Percentiles rank a stretch among this genome's conserved stretches.
These are phyloP conservation scores for Trachelus iudaicus DNA, from an alignment of 2,888 invertebrate genomes.

Conservation along the genomic window DNA sequence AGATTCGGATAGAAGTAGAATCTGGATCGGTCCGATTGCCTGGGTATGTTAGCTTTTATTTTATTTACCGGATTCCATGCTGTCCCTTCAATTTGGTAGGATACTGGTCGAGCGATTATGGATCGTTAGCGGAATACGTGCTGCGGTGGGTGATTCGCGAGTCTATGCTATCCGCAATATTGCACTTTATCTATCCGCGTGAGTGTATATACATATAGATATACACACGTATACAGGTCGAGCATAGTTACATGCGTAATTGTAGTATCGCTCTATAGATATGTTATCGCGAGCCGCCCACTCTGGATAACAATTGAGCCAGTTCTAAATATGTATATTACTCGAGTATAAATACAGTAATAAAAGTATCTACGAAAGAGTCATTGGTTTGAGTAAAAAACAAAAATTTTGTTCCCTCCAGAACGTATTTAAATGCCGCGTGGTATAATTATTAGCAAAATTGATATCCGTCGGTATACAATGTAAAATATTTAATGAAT, in stretches of 20 bases:
- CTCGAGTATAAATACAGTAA: not conserved
- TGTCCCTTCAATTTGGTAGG: not conserved
- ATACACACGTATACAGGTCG: not conserved
- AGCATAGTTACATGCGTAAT: not conserved
- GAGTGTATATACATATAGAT: slow-evolving; percentile 19
- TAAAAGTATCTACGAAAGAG: not conserved
- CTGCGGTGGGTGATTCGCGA: slow-evolving; percentile 22
- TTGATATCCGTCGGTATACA: not conserved
- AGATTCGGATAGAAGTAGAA: not conserved
- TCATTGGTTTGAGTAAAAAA: not conserved
- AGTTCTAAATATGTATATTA: slow-evolving; percentile 24
- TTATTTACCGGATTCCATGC: not conserved
- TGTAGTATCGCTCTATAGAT: slow-evolving; percentile 1
- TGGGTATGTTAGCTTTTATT: not conserved
- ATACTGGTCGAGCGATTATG: slow-evolving; percentile 13
- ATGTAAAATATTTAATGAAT: not conserved
- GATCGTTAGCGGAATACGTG: slow-evolving; percentile 33
- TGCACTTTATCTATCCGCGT: slow-evolving; percentile 27
- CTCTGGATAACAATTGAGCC: slow-evolving; percentile 33
- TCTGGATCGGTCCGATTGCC: not conserved
- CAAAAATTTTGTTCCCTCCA: rapidly evolving
- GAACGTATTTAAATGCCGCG: not conserved
- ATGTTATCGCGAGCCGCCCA: slow-evolving; percentile 35
- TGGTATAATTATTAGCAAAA: not conserved
- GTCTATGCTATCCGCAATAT: slow-evolving; percentile 14